Conservation (phyloP, 2,113 vertebrate genomes). For the Barnardius zonarius region DNA sequence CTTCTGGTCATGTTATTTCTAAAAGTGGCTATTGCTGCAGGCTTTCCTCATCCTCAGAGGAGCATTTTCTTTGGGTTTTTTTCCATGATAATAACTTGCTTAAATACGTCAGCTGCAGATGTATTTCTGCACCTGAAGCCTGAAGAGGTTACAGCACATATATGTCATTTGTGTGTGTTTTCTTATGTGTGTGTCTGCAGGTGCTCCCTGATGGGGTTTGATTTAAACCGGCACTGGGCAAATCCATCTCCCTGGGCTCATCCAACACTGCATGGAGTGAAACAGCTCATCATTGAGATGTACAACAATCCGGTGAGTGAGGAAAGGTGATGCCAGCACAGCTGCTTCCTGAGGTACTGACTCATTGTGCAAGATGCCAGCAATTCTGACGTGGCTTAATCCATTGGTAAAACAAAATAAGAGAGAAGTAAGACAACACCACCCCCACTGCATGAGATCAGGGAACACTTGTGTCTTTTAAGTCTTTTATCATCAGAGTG, state of each 20-base stretch:
- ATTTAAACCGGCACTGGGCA: constrained; percentile 97
- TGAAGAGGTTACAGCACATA: neutral
- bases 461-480: neutral
- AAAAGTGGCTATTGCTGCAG: neutral
- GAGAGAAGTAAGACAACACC: neutral
- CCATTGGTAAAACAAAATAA: neutral
- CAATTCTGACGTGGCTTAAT: neutral
- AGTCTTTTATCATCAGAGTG: neutral
- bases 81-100: neutral
- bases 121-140: neutral
- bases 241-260: constrained; percentile 96
- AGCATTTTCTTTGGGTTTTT: neutral
- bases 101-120: neutral
- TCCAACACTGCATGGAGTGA: constrained; percentile 92
- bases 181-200: constrained; percentile 63
- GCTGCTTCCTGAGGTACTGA: neutral
- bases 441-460: neutral
- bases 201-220: constrained; percentile 97
- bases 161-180: neutral
- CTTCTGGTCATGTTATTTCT: accelerated
- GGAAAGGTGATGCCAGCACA: neutral
- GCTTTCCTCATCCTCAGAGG: accelerated
- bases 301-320: constrained; percentile 91
- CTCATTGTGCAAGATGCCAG: neutral
- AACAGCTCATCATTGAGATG: constrained; percentile 94